phyloP scores from a whole-genome alignment of 2,797 vertebrate species.

The Lacerta agilis region DNA sequence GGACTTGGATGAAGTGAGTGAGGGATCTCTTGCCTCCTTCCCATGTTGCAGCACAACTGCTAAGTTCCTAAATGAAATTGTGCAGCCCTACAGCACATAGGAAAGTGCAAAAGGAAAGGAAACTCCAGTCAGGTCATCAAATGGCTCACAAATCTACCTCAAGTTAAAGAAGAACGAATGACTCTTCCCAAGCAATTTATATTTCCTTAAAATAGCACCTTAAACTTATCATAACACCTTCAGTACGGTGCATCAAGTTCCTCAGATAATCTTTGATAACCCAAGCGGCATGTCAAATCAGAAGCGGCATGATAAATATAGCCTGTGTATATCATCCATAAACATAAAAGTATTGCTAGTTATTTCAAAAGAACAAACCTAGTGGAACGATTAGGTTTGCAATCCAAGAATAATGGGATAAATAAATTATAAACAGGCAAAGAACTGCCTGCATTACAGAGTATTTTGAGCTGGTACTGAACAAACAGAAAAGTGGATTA shows the following conservation, averaged over 20 bases:
- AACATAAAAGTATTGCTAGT: neutral
- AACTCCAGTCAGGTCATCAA: neutral
- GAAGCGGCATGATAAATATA: neutral
- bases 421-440: neutral
- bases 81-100: neutral
- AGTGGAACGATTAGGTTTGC: constrained; percentile 1
- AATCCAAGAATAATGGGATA: neutral
- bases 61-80: neutral
- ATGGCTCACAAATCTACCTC: neutral
- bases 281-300: constrained; percentile 15
- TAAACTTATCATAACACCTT: neutral
- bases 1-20: neutral
- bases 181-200: neutral
- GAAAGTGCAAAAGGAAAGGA: neutral
- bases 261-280: constrained; percentile 18
- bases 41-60: neutral
- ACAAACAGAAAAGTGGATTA: neutral
- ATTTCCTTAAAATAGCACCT: neutral
- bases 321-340: neutral
- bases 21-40: neutral
- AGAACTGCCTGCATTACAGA: accelerated
- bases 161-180: neutral
- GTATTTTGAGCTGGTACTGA: neutral
- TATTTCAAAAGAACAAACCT: neutral
- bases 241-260: neutral